These are phyloP conservation scores for Gandaritis pyraliata DNA, from an alignment of 2,888 invertebrate genomes.

Conservation along the genomic window DNA sequence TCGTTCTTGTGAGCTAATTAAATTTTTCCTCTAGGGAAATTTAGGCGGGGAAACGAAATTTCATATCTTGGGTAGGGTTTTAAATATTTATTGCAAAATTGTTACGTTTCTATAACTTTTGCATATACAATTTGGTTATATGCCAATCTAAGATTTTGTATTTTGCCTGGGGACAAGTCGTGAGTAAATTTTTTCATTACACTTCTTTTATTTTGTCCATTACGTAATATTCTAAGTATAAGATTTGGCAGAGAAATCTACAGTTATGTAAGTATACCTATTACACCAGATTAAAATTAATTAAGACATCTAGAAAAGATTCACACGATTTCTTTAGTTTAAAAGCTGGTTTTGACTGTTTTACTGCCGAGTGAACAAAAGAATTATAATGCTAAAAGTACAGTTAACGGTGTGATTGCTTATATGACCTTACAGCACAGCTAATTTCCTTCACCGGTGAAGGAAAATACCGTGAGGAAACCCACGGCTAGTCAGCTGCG, in stretches of 20 bases:
- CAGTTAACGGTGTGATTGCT: no score
- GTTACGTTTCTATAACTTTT: neutral
- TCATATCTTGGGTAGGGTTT: constrained; percentile 12
- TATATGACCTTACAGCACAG: no score
- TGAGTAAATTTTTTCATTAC: no score
- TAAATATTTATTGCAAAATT: constrained; percentile 10
- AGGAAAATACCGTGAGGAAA: no score
- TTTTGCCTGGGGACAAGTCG: no score
- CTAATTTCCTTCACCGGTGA: no score
- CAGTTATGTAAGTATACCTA: constrained; percentile 41
- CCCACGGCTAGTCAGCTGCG: no score
- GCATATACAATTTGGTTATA: no score
- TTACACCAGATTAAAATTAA: constrained; percentile 38
- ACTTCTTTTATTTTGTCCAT: neutral
- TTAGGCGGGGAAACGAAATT: constrained; percentile 18
- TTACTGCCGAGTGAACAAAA: constrained; percentile 7
- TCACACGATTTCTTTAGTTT: constrained; percentile 41
- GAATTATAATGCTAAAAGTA: constrained; percentile 2
- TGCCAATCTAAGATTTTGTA: no score
- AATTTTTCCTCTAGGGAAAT: constrained; percentile 34
- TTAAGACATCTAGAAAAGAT: constrained; percentile 40
- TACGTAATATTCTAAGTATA: neutral
- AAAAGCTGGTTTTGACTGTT: neutral
- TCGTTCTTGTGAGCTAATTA: constrained; percentile 28
- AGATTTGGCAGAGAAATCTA: constrained; percentile 44